Conservation (phyloP, 2,888 invertebrate genomes). For the Prenolepis imparis region DNA sequence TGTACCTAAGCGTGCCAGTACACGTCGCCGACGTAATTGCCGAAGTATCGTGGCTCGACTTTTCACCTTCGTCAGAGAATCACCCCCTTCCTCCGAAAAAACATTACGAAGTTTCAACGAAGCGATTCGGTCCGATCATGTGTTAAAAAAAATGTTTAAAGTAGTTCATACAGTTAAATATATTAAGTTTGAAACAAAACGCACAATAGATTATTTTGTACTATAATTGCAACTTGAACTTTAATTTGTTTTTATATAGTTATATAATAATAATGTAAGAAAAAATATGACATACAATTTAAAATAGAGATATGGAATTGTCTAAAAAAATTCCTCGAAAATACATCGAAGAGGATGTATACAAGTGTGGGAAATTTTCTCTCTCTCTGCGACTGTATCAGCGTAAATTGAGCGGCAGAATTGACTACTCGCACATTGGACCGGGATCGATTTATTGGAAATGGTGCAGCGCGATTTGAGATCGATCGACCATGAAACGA, state of each 20-base stretch:
- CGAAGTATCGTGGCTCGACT: not conserved
- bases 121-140: not conserved
- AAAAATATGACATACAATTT: not conserved
- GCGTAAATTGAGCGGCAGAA: conserved; percentile 68
- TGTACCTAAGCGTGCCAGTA: conserved; percentile 59
- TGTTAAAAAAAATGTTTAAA: not conserved
- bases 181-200: not conserved
- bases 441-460: conserved; percentile 61
- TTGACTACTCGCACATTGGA: conserved; percentile 68
- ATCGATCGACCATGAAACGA: conserved; percentile 67
- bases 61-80: not conserved
- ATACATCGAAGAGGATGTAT: not conserved
- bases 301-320: not conserved
- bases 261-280: no score
- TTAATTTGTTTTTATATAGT: no score
- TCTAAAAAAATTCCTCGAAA: not conserved
- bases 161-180: not conserved
- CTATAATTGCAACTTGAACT: not conserved
- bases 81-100: not conserved
- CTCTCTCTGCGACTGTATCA: conserved; percentile 12
- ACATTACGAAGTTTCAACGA: not conserved
- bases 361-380: conserved; percentile 18
- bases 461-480: conserved; percentile 58
- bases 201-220: not conserved
- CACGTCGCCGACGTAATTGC: conserved; percentile 20